phyloP scores from a whole-genome alignment of 2,888 invertebrate genomes.

The Ennomos erosarius region DNA sequence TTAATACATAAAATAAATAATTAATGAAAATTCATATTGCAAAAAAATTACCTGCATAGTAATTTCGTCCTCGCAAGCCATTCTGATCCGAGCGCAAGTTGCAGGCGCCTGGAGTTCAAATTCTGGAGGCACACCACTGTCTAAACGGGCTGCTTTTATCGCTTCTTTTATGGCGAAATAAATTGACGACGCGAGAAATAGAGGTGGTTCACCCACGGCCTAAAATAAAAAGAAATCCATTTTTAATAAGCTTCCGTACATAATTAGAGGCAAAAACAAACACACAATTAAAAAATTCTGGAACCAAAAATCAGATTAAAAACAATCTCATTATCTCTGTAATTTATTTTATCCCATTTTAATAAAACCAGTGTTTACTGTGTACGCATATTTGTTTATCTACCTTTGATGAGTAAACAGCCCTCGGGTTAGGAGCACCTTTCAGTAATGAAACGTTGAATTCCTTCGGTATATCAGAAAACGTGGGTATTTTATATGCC shows the following conservation, averaged over 20 bases:
- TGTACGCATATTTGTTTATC: not conserved
- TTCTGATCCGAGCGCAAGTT: constrained; percentile 93
- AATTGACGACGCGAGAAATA: constrained; percentile 93
- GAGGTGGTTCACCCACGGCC: constrained; percentile 98
- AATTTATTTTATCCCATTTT: too few species aligned
- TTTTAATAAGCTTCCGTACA: too few species aligned
- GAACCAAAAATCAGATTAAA: not conserved
- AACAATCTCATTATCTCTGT: too few species aligned
- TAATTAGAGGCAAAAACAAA: not conserved
- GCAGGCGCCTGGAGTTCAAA: constrained; percentile 93
- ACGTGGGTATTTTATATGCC: constrained; percentile 93
- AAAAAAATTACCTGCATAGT: constrained; percentile 87
- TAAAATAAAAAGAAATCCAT: constrained; percentile 61
- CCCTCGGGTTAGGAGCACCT: constrained; percentile 91
- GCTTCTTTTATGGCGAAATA: constrained; percentile 96
- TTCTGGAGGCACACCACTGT: constrained; percentile 84
- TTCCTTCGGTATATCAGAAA: constrained; percentile 92
- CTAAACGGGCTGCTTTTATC: constrained; percentile 90
- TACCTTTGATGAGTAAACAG: constrained; percentile 96
- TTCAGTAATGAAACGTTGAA: constrained; percentile 94
- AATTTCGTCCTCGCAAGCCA: constrained; percentile 94
- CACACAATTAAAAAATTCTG: not conserved
- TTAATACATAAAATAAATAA: too few species aligned
- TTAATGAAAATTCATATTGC: not conserved
- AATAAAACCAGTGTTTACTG: too few species aligned